Base-by-base conservation (phyloP, 2,113 vertebrate species). In the Gorsachius goisagi region DNA sequence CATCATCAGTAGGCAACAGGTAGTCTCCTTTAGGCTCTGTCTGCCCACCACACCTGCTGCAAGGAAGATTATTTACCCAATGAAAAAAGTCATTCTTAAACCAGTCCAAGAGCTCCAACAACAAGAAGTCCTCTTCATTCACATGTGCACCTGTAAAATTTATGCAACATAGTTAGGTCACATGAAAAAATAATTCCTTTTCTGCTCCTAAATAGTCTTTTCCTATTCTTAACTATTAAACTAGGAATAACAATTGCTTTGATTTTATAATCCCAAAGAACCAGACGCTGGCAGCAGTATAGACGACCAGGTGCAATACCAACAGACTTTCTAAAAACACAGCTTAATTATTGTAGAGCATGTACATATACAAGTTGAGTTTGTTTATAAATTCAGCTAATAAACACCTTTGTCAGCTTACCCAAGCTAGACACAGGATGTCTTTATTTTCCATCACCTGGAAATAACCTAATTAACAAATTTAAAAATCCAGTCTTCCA, bases 41-140 rank as follows among this genome's bases (percentile, higher is more conserved):
- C 14, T 90, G 68, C 35, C 99, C 99, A 89, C 98, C 98, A 93
- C 99, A 99, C 32, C 78, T 97, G 82, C 95, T 98, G 95, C 99
- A 99, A 37, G 98, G 97, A 76, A 99, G 95, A 77, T 59, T 97
- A 97, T 99, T 97, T 53, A 99, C 99, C 99, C 99, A 99, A 21
- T 92, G 98, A 96, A 99, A 99, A 98, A 99, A 99, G 50, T 99
- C 98, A 78, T 97, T 96, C 95, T 99, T 99, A 98, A 99, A 99
- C 99, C 99, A 99, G 39, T 98, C 95, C 69, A 99, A 97, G 80
- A 99, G 97, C 95, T 99, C 99, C 96, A 99, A 95, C 96, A 99
- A 87, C 95, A 99, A 94, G 94, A 99, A 98, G 89, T 99, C 99
- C 24, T 99, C 98, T 55, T 98, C 97, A 81, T 92, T 98, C 75